Evolutionary conservation across 1,140 invertebrate species (phyloP).

Genomic region (Dreissena polymorpha): DNA sequence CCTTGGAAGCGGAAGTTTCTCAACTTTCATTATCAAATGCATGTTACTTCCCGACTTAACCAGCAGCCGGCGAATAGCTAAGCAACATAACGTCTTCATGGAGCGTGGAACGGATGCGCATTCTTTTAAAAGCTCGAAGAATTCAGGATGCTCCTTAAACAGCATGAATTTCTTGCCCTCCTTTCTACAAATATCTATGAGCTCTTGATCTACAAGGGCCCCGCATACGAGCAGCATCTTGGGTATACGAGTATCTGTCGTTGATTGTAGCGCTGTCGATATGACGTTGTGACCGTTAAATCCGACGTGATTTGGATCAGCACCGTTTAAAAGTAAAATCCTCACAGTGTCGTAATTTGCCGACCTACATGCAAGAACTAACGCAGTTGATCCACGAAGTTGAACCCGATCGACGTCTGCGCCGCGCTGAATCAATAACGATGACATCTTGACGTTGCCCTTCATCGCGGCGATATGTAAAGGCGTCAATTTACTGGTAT

Average conservation of each 20-base stretch:
- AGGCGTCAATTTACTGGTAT: conserved; percentile 61
- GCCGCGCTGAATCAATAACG: conserved; percentile 64
- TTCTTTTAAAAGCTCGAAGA: conserved; percentile 59
- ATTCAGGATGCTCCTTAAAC: conserved; percentile 59
- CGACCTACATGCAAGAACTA: conserved; percentile 66
- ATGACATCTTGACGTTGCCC: conserved; percentile 66
- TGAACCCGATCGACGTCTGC: conserved; percentile 68
- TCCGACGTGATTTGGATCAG: conserved; percentile 69
- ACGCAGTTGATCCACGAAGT: conserved; percentile 68
- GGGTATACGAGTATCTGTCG: conserved; percentile 58
- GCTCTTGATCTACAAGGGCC: conserved; percentile 57
- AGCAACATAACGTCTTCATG: conserved; percentile 63
- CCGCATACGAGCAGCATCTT: conserved; percentile 67
- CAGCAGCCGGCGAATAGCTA: conserved; percentile 63
- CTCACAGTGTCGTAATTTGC: conserved; percentile 62
- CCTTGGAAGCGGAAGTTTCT: conserved; percentile 66
- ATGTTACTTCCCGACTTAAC: conserved; percentile 50
- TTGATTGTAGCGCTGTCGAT: conserved; percentile 65
- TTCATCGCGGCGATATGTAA: conserved; percentile 71
- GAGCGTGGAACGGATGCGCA: conserved; percentile 58
- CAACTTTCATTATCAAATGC: conserved; percentile 68
- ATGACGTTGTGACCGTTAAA: conserved; percentile 69
- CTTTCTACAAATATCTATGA: conserved; percentile 62
- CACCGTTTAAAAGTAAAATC: conserved; percentile 70
- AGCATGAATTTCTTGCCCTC: conserved; percentile 63